Evolutionary conservation across 1,140 invertebrate species (phyloP).

Genomic region (Saccostrea echinata): DNA sequence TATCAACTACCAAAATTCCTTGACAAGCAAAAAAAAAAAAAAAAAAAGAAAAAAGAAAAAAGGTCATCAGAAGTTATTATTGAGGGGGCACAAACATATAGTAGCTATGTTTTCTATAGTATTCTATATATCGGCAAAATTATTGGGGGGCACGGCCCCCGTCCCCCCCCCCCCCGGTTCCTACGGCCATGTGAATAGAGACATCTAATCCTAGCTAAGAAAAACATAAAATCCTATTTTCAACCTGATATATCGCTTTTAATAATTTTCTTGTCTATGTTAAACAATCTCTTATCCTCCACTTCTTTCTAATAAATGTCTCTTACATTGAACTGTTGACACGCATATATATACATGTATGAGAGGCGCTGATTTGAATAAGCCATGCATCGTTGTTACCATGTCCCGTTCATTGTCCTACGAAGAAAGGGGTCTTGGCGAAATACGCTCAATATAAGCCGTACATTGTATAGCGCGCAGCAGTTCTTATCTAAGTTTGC

Average conservation of each 20-base stretch:
- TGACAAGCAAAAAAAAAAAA: too few relatives aligned
- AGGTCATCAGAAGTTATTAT: too few relatives aligned
- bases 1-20: too few relatives aligned
- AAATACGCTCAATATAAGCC: not conserved
- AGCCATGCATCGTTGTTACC: not conserved
- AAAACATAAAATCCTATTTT: not conserved
- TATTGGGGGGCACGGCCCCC: too few relatives aligned
- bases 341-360: not conserved
- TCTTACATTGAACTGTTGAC: not conserved
- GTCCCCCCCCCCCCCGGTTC: too few relatives aligned
- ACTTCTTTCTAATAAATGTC: not conserved
- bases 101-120: too few relatives aligned
- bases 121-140: too few relatives aligned
- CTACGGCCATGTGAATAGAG: too few relatives aligned
- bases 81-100: too few relatives aligned
- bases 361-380: not conserved
- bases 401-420: not conserved
- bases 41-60: too few relatives aligned
- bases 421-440: not conserved
- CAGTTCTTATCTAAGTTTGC: slow-evolving; percentile 12
- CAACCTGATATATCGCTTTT: not conserved
- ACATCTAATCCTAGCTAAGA: not conserved
- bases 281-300: not conserved
- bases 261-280: not conserved
- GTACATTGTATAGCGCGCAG: not conserved